Conservation (phyloP, 2,888 invertebrate species). For the Lasioglossum malachurum region DNA sequence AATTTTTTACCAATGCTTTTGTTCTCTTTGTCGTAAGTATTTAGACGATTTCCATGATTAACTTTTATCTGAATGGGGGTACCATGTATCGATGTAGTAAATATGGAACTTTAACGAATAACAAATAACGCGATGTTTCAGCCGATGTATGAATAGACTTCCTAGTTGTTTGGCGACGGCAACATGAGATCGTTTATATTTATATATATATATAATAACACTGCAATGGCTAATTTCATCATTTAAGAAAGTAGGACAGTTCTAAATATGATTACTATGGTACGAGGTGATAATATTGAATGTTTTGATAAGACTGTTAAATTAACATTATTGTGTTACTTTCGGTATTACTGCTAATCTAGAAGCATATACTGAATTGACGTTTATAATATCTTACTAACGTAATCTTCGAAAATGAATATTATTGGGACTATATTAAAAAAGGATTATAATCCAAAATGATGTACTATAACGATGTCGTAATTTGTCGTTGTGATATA, state of each 20-base stretch:
- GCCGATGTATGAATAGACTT: conserved; percentile 52
- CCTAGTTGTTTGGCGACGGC: conserved; percentile 42
- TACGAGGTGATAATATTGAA: conserved; percentile 43
- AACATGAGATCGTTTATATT: conserved; percentile 37
- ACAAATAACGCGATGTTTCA: conserved; percentile 46
- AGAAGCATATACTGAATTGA: conserved; percentile 29
- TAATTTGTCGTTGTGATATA: conserved; percentile 54
- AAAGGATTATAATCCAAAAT: conserved; percentile 20
- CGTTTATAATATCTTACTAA: conserved; percentile 35
- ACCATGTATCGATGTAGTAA: conserved; percentile 32
- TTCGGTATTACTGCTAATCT: conserved; percentile 32
- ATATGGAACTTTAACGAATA: conserved; percentile 50
- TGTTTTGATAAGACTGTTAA: conserved; percentile 69
- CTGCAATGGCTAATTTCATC: conserved; percentile 47
- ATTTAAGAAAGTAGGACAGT: conserved; percentile 44
- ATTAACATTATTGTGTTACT: conserved; percentile 47
- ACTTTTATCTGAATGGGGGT: conserved; percentile 33
- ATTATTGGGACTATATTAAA: conserved; percentile 37
- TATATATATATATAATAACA: conserved; percentile 44
- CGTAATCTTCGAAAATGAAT: conserved; percentile 20
- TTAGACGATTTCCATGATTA: conserved; percentile 40
- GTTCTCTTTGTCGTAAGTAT: conserved; percentile 37
- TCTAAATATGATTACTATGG: conserved; percentile 41
- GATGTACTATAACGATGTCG: conserved; percentile 39
- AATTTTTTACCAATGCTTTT: conserved; percentile 51